A percentile compares a stretch with the other conserved stretches of the same genome.
These are phyloP conservation scores for Aquatica leii DNA, from an alignment of 2,888 invertebrate genomes.

Conservation along the genomic window DNA sequence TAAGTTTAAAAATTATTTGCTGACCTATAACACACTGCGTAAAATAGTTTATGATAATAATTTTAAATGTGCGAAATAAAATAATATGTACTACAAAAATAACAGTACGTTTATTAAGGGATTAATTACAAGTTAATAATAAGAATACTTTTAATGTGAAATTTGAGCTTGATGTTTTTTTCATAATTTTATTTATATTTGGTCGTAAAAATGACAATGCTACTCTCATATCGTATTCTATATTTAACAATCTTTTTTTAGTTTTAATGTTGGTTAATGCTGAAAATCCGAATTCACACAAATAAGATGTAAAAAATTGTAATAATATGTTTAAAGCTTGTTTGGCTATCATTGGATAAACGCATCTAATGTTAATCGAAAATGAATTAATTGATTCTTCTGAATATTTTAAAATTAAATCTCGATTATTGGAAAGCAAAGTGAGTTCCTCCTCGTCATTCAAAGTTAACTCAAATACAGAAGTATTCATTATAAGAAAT, in stretches of 20 bases:
- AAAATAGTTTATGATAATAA: neutral
- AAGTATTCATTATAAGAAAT: too few species aligned
- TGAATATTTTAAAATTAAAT: neutral
- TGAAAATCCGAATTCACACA: neutral
- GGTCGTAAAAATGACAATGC: neutral
- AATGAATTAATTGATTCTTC: neutral
- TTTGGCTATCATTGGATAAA: too few species aligned
- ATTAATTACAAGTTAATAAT: neutral
- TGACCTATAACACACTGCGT: neutral
- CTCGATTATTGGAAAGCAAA: neutral
- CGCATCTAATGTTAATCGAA: too few species aligned
- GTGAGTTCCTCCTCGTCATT: neutral
- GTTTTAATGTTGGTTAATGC: neutral
- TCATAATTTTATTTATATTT: neutral
- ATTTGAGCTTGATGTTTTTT: neutral
- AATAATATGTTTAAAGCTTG: neutral
- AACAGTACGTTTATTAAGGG: neutral
- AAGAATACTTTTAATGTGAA: too few species aligned
- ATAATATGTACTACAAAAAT: too few species aligned
- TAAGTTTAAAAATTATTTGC: too few species aligned
- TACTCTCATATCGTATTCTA: neutral
- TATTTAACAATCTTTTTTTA: neutral
- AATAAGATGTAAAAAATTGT: neutral
- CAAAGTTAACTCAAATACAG: neutral
- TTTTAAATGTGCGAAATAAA: too few species aligned